Evolutionary conservation across 92 coral and sea anemone genomes (phyloP).

Genomic region (Phenganax stokvisi): DNA sequence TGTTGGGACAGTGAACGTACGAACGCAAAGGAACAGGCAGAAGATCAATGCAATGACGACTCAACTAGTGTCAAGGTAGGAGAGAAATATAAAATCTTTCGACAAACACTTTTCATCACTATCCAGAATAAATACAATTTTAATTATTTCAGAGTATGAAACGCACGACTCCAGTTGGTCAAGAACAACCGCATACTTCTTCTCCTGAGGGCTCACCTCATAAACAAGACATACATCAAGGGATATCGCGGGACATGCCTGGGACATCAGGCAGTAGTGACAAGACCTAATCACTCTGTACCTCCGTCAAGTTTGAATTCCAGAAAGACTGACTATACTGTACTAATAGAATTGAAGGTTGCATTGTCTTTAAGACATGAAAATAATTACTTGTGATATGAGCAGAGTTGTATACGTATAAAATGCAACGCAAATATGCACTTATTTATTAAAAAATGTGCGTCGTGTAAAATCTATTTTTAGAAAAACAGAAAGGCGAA

Average conservation of each 20-base stretch:
- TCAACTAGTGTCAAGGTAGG: not conserved
- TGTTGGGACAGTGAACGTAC: constrained; percentile 5
- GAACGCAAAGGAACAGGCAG: not conserved
- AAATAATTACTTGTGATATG: too few relatives aligned
- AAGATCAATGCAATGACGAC: constrained; percentile 7
- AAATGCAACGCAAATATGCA: not conserved
- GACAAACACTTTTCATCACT: not conserved
- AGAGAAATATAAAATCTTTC: not conserved
- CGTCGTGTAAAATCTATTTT: not conserved
- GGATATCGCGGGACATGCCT: not conserved
- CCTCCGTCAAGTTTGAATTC: not conserved
- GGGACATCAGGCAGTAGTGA: not conserved
- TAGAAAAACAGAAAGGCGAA: not conserved
- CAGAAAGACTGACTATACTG: not conserved
- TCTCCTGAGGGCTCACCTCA: constrained; percentile 17
- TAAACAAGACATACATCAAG: constrained; percentile 6
- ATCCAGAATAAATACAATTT: not conserved
- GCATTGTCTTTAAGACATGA: too few relatives aligned
- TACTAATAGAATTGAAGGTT: not conserved
- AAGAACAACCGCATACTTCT: constrained; percentile 1
- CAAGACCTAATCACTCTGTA: not conserved
- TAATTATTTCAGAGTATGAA: constrained; percentile 17
- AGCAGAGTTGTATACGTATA: not conserved
- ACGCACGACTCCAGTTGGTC: constrained; percentile 25
- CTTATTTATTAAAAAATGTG: not conserved